These are phyloP conservation scores for Pseudopodoces humilis DNA, from an alignment of 2,113 vertebrate species.

Conservation along the genomic window DNA sequence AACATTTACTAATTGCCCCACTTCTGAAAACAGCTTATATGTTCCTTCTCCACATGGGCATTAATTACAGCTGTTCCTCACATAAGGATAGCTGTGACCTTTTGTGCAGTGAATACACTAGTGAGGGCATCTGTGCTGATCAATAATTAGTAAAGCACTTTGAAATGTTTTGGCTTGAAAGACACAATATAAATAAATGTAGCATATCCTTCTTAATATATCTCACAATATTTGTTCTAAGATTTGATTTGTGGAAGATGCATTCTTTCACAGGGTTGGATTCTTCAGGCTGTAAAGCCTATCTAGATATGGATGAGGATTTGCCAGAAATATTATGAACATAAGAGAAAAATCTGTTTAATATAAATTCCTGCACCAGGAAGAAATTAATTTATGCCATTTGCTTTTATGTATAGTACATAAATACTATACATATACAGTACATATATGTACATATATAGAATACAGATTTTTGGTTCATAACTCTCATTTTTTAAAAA, in stretches of 20 bases:
- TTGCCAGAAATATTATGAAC: neutral
- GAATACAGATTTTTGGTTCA: neutral
- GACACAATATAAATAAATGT: neutral
- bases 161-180: constrained; percentile 14
- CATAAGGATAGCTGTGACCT: neutral
- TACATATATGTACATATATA: no score
- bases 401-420: neutral
- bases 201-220: neutral
- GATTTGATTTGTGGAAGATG: constrained; percentile 16
- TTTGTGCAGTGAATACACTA: neutral
- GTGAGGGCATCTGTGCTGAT: neutral
- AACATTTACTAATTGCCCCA: neutral
- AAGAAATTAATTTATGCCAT: neutral
- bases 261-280: neutral
- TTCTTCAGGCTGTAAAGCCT: neutral
- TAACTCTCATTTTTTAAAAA: neutral
- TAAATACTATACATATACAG: no score
- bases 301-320: neutral
- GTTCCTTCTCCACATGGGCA: neutral
- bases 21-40: neutral
- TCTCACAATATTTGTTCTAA: constrained; percentile 21
- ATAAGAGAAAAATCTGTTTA: neutral
- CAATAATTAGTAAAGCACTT: constrained; percentile 28
- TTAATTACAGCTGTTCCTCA: neutral
- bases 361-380: neutral